A percentile compares a stretch with the other conserved stretches of the same genome.
Conservation (phyloP, 2,113 vertebrate genomes). For the Hemiprocne comata region DNA sequence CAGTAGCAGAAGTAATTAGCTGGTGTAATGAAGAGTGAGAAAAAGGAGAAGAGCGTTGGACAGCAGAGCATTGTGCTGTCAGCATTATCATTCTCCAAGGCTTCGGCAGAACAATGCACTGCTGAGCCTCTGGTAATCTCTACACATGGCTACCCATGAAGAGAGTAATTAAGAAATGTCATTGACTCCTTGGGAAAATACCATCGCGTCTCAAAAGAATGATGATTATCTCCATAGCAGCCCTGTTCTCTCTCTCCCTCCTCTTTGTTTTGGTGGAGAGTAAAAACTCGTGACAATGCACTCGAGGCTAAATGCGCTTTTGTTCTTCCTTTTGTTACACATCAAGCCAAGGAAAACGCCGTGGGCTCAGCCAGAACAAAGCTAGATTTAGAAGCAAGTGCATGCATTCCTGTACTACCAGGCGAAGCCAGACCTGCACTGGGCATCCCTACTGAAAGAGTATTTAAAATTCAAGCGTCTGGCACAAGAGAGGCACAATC, state of each 20-base stretch:
- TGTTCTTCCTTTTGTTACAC: slow-evolving; percentile 14
- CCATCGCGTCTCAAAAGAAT: slow-evolving; percentile 10
- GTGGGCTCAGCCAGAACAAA: background rate
- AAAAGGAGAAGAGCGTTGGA: slow-evolving; percentile 19
- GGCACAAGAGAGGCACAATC: background rate
- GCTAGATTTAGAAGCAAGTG: background rate
- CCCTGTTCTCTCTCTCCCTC: background rate
- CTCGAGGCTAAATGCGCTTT: background rate
- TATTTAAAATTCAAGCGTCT: background rate
- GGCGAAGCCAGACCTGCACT: background rate
- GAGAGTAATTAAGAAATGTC: slow-evolving; percentile 79
- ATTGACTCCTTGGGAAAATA: slow-evolving; percentile 69
- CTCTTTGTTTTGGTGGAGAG: slow-evolving; percentile 17
- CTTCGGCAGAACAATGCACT: slow-evolving; percentile 49
- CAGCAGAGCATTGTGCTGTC: slow-evolving; percentile 45
- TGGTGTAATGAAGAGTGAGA: slow-evolving; percentile 70
- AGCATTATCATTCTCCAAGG: slow-evolving; percentile 69
- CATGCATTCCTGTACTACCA: background rate
- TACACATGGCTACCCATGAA: slow-evolving; percentile 73
- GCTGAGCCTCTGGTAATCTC: slow-evolving; percentile 69
- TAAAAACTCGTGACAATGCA: background rate
- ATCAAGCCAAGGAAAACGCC: background rate
- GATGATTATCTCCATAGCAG: slow-evolving; percentile 32
- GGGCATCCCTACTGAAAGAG: background rate
- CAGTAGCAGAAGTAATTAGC: slow-evolving; percentile 72